Percentiles rank a stretch among this genome's conserved stretches.
phyloP scores from a whole-genome alignment of 2,888 invertebrate species.

The Slavum lentiscoides region DNA sequence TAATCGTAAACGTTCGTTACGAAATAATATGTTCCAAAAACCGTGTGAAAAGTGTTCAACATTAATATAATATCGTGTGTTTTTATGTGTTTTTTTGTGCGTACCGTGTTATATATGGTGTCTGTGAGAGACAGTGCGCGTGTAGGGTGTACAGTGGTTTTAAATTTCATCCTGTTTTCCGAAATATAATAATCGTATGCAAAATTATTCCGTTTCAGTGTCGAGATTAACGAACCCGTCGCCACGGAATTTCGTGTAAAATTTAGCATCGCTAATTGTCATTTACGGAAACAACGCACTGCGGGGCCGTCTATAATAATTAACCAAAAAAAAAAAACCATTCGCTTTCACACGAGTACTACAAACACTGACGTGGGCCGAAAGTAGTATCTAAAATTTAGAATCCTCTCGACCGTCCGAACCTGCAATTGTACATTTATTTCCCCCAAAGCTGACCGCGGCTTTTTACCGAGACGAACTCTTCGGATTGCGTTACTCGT shows the following conservation, averaged over 20 bases:
- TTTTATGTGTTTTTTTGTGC: neutral
- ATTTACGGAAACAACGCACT: neutral
- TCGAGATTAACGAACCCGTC: neutral
- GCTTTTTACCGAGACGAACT: too few relatives aligned
- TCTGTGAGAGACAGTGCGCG: too few relatives aligned
- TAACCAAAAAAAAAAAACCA: neutral
- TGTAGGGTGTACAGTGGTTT: neutral
- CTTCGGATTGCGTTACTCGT: too few relatives aligned
- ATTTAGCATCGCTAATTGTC: neutral
- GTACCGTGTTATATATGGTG: too few relatives aligned
- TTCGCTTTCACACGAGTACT: neutral
- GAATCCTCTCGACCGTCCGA: too few relatives aligned
- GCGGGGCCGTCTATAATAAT: neutral
- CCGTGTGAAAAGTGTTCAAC: neutral
- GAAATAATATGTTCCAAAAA: neutral
- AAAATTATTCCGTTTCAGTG: neutral
- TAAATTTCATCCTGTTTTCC: neutral
- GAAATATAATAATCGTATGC: constrained; percentile 1
- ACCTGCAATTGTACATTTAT: too few relatives aligned
- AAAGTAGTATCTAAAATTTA: too few relatives aligned
- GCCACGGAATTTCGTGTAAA: neutral
- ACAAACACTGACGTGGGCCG: neutral
- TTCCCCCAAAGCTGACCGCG: too few relatives aligned
- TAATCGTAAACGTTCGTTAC: neutral
- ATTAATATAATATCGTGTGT: neutral